Conservation (phyloP, 2,113 vertebrate genomes). For the Romanogobio albipinnatus region DNA sequence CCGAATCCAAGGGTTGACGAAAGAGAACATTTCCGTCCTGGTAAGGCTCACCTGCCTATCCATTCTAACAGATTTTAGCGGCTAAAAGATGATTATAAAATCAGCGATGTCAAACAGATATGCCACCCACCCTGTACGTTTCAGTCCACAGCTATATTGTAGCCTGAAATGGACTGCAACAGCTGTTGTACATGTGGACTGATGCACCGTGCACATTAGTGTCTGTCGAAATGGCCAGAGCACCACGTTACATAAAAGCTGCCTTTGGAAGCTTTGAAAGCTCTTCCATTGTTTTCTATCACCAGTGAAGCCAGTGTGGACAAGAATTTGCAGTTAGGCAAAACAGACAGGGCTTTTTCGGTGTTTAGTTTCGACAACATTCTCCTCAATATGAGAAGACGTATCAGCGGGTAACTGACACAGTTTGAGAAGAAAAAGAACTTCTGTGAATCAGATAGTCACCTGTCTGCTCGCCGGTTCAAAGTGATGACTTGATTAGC, state of each 20-base stretch:
- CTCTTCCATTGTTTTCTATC: slow-evolving; percentile 54
- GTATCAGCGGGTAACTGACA: neutral
- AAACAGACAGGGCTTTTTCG: neutral
- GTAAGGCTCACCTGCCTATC: slow-evolving; percentile 68
- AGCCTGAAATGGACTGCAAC: slow-evolving; percentile 59
- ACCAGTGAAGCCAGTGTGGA: neutral
- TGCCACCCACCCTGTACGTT: neutral
- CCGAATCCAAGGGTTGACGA: slow-evolving; percentile 76
- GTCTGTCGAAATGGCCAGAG: slow-evolving; percentile 54
- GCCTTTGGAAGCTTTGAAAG: slow-evolving; percentile 58
- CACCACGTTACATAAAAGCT: slow-evolving; percentile 68
- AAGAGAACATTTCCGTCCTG: slow-evolving; percentile 73
- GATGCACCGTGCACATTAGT: slow-evolving; percentile 58
- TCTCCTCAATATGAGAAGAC: slow-evolving; percentile 2
- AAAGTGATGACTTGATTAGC: slow-evolving; percentile 13
- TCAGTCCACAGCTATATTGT: neutral
- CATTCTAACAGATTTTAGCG: slow-evolving; percentile 57
- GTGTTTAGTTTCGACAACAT: neutral
- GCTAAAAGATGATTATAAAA: neutral
- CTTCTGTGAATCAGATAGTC: neutral
- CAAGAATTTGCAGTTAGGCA: slow-evolving; percentile 24
- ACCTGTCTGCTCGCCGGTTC: neutral
- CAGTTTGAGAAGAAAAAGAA: neutral
- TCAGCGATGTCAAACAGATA: neutral
- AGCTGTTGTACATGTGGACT: slow-evolving; percentile 46